A percentile compares a stretch with the other conserved stretches of the same genome.
These are phyloP conservation scores for Petrocephalus microphthalmus DNA, from an alignment of 2,113 vertebrate genomes.

Conservation along the genomic window DNA sequence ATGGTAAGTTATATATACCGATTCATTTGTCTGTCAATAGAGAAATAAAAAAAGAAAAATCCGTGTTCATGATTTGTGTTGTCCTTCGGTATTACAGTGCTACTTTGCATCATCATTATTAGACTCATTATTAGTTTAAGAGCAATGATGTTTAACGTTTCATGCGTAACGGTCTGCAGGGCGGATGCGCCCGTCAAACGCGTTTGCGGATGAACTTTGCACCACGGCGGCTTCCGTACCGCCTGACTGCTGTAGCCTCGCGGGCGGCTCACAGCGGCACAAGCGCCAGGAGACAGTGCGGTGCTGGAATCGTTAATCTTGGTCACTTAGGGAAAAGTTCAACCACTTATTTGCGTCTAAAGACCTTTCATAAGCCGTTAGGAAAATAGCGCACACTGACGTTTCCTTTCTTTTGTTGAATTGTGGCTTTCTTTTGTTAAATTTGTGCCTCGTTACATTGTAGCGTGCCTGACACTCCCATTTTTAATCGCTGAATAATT, in stretches of 20 bases:
- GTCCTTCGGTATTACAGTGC: neutral
- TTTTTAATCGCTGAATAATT: too few relatives aligned
- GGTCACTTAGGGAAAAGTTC: neutral
- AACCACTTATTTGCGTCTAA: neutral
- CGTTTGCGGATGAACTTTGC: neutral
- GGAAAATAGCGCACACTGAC: neutral
- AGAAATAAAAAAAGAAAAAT: neutral
- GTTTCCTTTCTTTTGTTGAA: neutral
- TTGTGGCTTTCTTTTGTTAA: neutral
- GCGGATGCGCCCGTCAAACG: neutral
- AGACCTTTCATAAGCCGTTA: neutral
- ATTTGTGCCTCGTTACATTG: neutral
- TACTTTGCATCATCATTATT: neutral
- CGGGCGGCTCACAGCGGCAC: neutral
- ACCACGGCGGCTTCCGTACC: neutral
- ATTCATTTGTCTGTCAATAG: neutral
- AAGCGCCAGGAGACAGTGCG: neutral
- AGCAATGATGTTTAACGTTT: neutral
- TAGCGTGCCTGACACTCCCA: constrained; percentile 8
- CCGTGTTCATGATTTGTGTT: neutral
- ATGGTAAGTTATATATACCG: neutral
- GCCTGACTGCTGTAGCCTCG: neutral
- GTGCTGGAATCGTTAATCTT: too few relatives aligned
- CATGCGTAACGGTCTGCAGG: neutral
- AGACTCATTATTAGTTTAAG: neutral